phyloP scores from a whole-genome alignment of 2,797 vertebrate genomes.

The Lacerta agilis region DNA sequence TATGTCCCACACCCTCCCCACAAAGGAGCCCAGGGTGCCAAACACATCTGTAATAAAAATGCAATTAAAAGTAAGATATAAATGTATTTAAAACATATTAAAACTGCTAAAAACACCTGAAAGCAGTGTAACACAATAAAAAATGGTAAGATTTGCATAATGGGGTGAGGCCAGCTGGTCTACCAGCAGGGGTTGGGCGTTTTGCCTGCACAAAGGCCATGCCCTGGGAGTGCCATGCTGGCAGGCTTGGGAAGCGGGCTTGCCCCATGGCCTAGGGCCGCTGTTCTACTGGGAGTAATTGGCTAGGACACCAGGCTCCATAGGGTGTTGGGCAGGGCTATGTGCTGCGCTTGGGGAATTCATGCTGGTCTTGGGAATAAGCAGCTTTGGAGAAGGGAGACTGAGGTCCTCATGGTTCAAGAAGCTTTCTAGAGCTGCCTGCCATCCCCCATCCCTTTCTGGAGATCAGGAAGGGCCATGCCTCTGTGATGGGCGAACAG shows the following conservation, averaged over 20 bases:
- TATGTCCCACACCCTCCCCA: too few relatives aligned
- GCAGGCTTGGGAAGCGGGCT: constrained; percentile 19
- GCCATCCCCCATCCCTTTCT: neutral
- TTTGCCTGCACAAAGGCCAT: constrained; percentile 17
- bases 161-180: constrained; percentile 5
- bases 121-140: too few relatives aligned
- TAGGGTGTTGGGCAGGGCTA: neutral
- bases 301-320: constrained; percentile 21
- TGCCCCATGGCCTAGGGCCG: constrained; percentile 20
- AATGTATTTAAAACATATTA: too few relatives aligned
- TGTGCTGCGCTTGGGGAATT: neutral
- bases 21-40: too few relatives aligned
- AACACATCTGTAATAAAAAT: too few relatives aligned
- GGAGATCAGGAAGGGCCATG: neutral
- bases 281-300: constrained; percentile 15
- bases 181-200: neutral
- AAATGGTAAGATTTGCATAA: neutral
- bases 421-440: neutral
- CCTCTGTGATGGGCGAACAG: neutral
- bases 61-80: too few relatives aligned
- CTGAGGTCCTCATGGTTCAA: neutral
- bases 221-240: constrained; percentile 28
- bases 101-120: too few relatives aligned
- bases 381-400: neutral
- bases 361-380: neutral